Evolutionary conservation across 1,140 invertebrate species (phyloP), one percentile per base, ranked within the genome.

Genomic region (Macrotrachela quadricornifera): DNA sequence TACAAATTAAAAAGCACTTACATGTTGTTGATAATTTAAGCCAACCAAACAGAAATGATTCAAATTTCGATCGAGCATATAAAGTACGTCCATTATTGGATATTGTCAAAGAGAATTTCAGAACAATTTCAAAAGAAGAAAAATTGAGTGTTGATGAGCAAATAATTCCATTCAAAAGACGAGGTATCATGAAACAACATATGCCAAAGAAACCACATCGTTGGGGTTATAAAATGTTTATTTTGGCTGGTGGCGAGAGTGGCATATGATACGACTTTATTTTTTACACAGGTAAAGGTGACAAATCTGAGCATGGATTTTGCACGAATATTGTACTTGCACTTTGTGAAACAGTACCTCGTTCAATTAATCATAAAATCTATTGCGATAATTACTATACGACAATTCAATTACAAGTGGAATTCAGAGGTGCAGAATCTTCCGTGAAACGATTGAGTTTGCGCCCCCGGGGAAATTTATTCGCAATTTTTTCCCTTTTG

Each of bases 181-280:
- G 58, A 54, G 61, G 62, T 60, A 59, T 57, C 56, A 58, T 67
- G 47, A 66, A 67, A 61, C 65, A 69, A 56, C 67, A 70, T 55
- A 48, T 57, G 43, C 58, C 56, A 49, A 56, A 63, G 21, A 66
- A 65, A 50, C 62, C 66, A 18, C 56, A 66, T 51, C 68, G 67
- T 55, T 67, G 64, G 63, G 64, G 63, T 41, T 68, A 62, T 30
- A 71, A 69, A 60, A 59, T 67, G 56, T 68, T 63, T 58, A 59
- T 63, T 15, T 49, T 66, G 51, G 63, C 61, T 57, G 60, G 58
- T 55, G 43, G 57, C 42, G 21, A 30, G 21, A 59, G 59, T 54
- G 66, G 65, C 49, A 63, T 63, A 52, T 57, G 60, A 50, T 63
- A 68, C 56, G 65, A 62, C 57, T 68, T 69, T 64, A 64, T 68